Conservation (phyloP, 2,888 invertebrate genomes). For the Lepidocyrtoides sp. region DNA sequence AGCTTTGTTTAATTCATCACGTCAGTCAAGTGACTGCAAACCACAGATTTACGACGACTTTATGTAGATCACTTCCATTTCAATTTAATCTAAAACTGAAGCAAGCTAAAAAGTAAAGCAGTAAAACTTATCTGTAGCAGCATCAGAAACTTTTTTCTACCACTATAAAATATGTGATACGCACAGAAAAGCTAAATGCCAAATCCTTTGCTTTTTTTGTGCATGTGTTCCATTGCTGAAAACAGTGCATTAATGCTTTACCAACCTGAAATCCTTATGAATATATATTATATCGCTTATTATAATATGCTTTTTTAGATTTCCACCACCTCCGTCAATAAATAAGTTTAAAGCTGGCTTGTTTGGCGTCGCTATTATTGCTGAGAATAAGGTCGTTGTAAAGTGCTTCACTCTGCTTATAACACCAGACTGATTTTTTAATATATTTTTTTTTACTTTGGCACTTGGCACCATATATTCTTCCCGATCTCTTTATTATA, state of each 20-base stretch:
- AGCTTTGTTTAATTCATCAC: slow-evolving; percentile 30
- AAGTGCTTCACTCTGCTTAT: not conserved
- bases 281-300: too few relatives aligned
- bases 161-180: not conserved
- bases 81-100: slow-evolving; percentile 13
- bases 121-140: not conserved
- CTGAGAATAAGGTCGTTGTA: not conserved
- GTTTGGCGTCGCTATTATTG: not conserved
- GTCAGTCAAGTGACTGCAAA: slow-evolving; percentile 40
- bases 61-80: slow-evolving; percentile 6
- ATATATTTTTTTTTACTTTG: not conserved
- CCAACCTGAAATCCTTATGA: too few relatives aligned
- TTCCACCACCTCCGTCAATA: slow-evolving; percentile 15
- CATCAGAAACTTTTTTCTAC: too few relatives aligned
- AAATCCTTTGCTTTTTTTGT: too few relatives aligned
- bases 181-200: too few relatives aligned
- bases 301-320: not conserved
- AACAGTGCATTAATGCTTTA: not conserved
- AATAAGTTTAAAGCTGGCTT: slow-evolving; percentile 20
- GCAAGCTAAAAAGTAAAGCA: not conserved
- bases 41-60: slow-evolving; percentile 39
- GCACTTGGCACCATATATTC: not conserved
- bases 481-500: not conserved
- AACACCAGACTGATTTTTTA: not conserved
- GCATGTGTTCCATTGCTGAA: too few relatives aligned